Conservation (phyloP, 1,140 invertebrate genomes). For the Muscidifurax raptorellus region DNA sequence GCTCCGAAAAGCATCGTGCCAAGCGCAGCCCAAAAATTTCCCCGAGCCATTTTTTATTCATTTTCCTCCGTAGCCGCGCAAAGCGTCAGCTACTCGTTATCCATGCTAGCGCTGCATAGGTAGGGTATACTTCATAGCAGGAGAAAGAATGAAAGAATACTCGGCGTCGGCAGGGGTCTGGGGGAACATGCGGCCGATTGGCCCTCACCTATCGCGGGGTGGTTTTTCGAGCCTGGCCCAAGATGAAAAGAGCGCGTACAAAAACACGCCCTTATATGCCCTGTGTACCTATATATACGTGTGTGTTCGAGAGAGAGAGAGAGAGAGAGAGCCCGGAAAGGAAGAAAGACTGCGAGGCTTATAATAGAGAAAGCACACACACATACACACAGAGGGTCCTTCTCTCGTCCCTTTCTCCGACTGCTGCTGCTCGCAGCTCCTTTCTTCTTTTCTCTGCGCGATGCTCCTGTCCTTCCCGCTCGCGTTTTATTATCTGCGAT, state of each 20-base stretch:
- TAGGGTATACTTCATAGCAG: neutral
- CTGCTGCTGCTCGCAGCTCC: slow-evolving; percentile 8
- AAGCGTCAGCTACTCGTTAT: slow-evolving; percentile 11
- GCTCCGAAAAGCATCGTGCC: too few species aligned
- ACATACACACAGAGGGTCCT: neutral
- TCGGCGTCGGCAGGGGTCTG: neutral
- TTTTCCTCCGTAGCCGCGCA: neutral
- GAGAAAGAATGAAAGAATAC: neutral
- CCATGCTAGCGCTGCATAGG: neutral
- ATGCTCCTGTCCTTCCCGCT: neutral
- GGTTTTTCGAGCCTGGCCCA: slow-evolving; percentile 42
- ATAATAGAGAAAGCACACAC: slow-evolving; percentile 42
- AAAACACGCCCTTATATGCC: slow-evolving; percentile 42
- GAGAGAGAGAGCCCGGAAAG: neutral
- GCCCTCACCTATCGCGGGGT: slow-evolving; percentile 46
- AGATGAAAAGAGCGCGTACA: slow-evolving; percentile 31
- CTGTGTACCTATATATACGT: neutral
- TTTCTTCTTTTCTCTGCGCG: neutral
- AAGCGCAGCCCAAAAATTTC: neutral
- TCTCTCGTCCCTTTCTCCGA: slow-evolving; percentile 1
- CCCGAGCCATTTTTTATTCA: neutral
- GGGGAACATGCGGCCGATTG: slow-evolving; percentile 40
- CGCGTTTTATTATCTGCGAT: neutral
- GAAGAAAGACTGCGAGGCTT: slow-evolving; percentile 18
- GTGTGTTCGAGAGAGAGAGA: neutral